phyloP scores from a whole-genome alignment of 2,797 vertebrate species.

The Gadopsis marmoratus region DNA sequence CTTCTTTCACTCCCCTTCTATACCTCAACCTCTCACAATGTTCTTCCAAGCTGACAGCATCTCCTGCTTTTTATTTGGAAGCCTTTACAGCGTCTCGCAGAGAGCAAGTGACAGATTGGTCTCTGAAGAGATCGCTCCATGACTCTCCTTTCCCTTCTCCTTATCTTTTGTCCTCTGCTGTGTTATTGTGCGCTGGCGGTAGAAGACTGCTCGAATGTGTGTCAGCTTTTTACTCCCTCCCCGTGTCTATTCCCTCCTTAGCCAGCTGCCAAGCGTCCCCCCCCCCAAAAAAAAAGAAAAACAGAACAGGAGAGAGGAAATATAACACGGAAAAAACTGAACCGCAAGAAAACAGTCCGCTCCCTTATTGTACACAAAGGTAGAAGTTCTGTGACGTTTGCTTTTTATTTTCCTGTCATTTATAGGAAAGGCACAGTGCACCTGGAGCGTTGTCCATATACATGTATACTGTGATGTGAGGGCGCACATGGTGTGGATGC shows the following conservation, averaged over 20 bases:
- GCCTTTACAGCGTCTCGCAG: conserved; percentile 62
- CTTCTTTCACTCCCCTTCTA: conserved; percentile 22
- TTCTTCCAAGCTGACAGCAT: conserved; percentile 63
- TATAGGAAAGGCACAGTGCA: conserved; percentile 10
- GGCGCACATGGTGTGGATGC: conserved; percentile 22
- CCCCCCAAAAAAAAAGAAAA: background rate
- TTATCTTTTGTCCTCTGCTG: conserved; percentile 72
- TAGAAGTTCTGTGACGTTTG: conserved; percentile 23
- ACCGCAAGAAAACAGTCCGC: conserved; percentile 25
- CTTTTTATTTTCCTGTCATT: background rate
- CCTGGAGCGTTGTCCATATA: conserved; percentile 8
- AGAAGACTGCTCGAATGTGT: conserved; percentile 56
- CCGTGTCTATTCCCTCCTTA: conserved; percentile 59
- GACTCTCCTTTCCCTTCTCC: conserved; percentile 71
- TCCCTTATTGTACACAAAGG: conserved; percentile 2
- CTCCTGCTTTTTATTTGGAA: conserved; percentile 68
- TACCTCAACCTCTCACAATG: conserved; percentile 48
- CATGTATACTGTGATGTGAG: conserved; percentile 25
- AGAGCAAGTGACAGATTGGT: conserved; percentile 78
- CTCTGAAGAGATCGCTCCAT: conserved; percentile 72
- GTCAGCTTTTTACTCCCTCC: conserved; percentile 72
- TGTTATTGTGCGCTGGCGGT: conserved; percentile 68
- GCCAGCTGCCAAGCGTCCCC: conserved; percentile 52
- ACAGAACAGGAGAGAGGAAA: conserved; percentile 12
- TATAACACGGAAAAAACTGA: conserved; percentile 9